Evolutionary conservation across 2,797 vertebrate species (phyloP), one percentile per base, ranked within the genome.

Genomic region (Pteropus rufus): DNA sequence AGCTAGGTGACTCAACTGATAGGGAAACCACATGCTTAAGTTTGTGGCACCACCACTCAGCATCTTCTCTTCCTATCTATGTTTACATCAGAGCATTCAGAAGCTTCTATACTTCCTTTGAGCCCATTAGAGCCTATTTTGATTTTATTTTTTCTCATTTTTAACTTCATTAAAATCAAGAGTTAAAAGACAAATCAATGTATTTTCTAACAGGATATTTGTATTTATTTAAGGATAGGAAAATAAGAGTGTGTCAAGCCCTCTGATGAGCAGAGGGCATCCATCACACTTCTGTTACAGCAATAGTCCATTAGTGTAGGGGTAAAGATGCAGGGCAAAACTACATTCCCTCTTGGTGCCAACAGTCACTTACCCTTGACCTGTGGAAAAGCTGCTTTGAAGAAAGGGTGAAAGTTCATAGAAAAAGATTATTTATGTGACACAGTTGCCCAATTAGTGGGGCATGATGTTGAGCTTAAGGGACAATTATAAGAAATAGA

Each of bases 341-440:
- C 77, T 80, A 29, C 62, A n/a, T 82, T 65, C 77, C 89, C 41
- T 60, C 82, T 65, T 83, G 79, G 70, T 92, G 80, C 39, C 58
- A 95, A 83, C 79, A 86, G 90, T 91, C 93, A 89, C 72, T 91
- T 96, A 96, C 91, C 94, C 82, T 94, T 95, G 97, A 95, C 97
- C 82, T 76, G 5, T 44, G 67, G n/a, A 89, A 96, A 93, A 89
- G 94, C 44, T 85, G 91, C 89, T 97, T 95, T 95, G 95, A 96
- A 86, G 70, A 92, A 85, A 93, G 76, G 97, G 92, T 97, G 54
- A 23, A 93, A 97, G 91, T 93, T 94, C 95, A 91, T 73, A 75
- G 89, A 82, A 88, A 95, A 94, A 93, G 94, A 91, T 97, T 97
- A 79, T 92, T 96, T 93, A 93, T 36, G 19, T 86, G 94, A 46